These are phyloP conservation scores for Chlorops oryzae DNA, from an alignment of 1,140 invertebrate species.

Conservation along the genomic window DNA sequence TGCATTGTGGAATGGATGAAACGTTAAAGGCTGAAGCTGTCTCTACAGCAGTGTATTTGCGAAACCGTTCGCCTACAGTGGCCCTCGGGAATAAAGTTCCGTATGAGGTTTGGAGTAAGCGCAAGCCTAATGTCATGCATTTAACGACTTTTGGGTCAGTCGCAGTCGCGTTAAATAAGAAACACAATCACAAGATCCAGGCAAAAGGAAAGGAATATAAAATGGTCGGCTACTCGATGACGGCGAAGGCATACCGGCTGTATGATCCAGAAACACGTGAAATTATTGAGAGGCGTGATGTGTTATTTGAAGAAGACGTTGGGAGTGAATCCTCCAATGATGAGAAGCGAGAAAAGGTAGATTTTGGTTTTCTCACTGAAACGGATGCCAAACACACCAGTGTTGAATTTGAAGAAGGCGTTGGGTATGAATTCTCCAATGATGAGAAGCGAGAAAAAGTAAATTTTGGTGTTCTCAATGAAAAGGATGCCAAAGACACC, in stretches of 20 bases:
- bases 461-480: too few species aligned
- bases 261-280: constrained; percentile 1
- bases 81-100: constrained; percentile 4
- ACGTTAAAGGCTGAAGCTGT: constrained; percentile 50
- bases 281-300: constrained; percentile 9
- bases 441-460: too few species aligned
- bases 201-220: constrained; percentile 8
- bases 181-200: constrained; percentile 22
- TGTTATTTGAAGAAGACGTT: constrained; percentile 12
- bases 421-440: too few species aligned
- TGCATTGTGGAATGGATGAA: constrained; percentile 25
- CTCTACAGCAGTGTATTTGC: constrained; percentile 24
- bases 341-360: too few species aligned
- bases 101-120: constrained; percentile 6
- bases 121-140: constrained; percentile 31
- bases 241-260: constrained; percentile 12
- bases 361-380: too few species aligned
- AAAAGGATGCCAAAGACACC: too few species aligned
- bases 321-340: too few species aligned
- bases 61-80: constrained; percentile 14
- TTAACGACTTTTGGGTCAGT: constrained; percentile 36
- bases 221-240: constrained; percentile 8
- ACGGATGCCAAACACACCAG: too few species aligned
- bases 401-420: too few species aligned
- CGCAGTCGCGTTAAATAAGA: constrained; percentile 39